These are phyloP conservation scores for Microcebus ravelobensis DNA, from an alignment of 2,113 vertebrate genomes.

Conservation along the genomic window DNA sequence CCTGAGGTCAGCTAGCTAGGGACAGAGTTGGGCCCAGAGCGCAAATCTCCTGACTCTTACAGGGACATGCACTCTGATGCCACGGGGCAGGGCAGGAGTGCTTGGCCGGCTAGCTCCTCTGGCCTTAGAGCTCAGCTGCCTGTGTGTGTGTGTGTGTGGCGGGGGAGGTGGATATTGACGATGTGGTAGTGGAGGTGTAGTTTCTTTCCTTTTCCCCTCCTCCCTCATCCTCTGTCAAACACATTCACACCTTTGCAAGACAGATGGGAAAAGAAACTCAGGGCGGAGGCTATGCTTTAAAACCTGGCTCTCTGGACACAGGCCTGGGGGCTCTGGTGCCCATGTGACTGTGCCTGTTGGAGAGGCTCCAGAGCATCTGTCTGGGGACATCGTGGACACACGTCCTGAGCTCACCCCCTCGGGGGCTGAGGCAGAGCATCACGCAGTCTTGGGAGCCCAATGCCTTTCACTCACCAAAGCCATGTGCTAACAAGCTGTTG, in stretches of 20 bases:
- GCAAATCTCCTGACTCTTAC: not conserved
- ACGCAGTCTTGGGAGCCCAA: not conserved
- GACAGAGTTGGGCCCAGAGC: not conserved
- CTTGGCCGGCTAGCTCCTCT: not conserved
- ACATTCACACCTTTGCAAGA: conserved; percentile 54
- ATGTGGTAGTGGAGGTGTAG: not conserved
- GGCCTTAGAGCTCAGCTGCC: not conserved
- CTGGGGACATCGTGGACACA: not conserved
- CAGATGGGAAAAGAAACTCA: conserved; percentile 56
- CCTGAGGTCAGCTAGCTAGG: not conserved
- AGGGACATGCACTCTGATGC: not conserved
- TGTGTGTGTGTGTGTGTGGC: no score
- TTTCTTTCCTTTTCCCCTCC: not conserved
- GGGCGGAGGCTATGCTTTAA: not conserved
- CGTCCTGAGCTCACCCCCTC: not conserved
- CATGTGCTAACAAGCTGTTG: conserved; percentile 64
- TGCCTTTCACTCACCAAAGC: not conserved
- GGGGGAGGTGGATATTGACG: not conserved
- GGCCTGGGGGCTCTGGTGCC: not conserved
- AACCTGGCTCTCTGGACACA: not conserved
- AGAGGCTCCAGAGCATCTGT: conserved; percentile 24
- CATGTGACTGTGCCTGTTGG: not conserved
- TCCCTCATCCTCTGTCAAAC: conserved; percentile 54
- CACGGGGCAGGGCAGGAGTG: accelerated
- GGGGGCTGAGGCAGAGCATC: not conserved